A percentile compares a stretch with the other conserved stretches of the same genome.
These are phyloP conservation scores for Aphaenogaster floridana DNA, from an alignment of 1,140 invertebrate genomes.

Conservation along the genomic window DNA sequence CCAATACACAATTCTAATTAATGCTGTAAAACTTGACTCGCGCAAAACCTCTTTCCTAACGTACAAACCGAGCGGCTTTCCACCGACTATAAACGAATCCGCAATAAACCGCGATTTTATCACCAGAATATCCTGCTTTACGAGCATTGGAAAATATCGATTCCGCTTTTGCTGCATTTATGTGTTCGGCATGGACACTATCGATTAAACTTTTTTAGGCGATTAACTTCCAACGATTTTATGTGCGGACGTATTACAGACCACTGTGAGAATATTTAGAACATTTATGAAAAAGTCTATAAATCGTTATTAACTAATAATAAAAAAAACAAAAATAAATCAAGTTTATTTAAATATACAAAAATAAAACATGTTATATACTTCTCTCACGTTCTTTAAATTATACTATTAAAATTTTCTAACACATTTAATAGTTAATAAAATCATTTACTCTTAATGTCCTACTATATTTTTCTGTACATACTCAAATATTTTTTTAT, in stretches of 20 bases:
- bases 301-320: background rate
- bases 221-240: constrained; percentile 43
- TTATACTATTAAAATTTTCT: too few relatives aligned
- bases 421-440: background rate
- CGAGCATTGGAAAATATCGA: constrained; percentile 61
- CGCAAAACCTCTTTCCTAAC: constrained; percentile 20
- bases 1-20: constrained; percentile 58
- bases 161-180: constrained; percentile 41
- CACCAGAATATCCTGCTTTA: constrained; percentile 59
- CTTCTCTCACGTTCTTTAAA: background rate
- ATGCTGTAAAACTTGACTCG: constrained; percentile 37
- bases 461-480: background rate
- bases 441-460: background rate
- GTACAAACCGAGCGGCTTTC: constrained; percentile 34
- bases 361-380: background rate
- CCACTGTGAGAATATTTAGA: background rate
- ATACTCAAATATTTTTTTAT: background rate
- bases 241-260: background rate
- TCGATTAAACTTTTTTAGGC: constrained; percentile 51
- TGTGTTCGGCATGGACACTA: constrained; percentile 42
- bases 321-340: background rate
- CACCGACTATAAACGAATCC: constrained; percentile 59
- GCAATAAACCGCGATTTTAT: constrained; percentile 65
- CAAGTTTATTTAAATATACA: background rate
- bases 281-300: background rate